Evolutionary conservation across 2,888 invertebrate species (phyloP).

Genomic region (Phyllotreta cruciferae): DNA sequence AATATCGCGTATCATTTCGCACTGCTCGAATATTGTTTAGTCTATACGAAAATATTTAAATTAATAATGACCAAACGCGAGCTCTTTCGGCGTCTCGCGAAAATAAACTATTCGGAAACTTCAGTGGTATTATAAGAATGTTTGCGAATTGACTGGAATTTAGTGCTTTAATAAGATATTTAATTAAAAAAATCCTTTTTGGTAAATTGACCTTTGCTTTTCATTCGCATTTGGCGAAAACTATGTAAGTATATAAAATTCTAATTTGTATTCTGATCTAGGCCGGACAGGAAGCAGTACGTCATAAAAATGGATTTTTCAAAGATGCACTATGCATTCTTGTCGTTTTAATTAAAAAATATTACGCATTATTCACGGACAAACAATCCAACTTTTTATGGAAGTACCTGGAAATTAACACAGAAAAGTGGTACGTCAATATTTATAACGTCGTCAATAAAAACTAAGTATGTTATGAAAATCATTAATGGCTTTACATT

Average conservation of each 20-base stretch:
- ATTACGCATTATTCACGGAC: slow-evolving; percentile 42
- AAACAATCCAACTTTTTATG: slow-evolving; percentile 39
- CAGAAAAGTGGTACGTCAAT: slow-evolving; percentile 29
- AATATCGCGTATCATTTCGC: slow-evolving; percentile 42
- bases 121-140: background rate
- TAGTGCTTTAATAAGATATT: too few species aligned
- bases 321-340: slow-evolving; percentile 42
- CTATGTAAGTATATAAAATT: slow-evolving; percentile 17
- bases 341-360: slow-evolving; percentile 42
- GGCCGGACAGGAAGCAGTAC: slow-evolving; percentile 43
- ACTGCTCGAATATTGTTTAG: slow-evolving; percentile 39
- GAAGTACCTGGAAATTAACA: slow-evolving; percentile 40
- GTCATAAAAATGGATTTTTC: slow-evolving; percentile 49
- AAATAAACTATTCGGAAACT: slow-evolving; percentile 29
- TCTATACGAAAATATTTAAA: slow-evolving; percentile 39
- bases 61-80: slow-evolving; percentile 38
- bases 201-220: too few species aligned
- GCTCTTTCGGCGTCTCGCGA: slow-evolving; percentile 32
- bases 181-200: too few species aligned
- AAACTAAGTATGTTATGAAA: slow-evolving; percentile 18
- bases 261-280: slow-evolving; percentile 38
- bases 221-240: slow-evolving; percentile 8
- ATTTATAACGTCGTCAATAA: slow-evolving; percentile 14
- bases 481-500: slow-evolving; percentile 12
- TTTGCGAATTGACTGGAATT: background rate